Evolutionary conservation across 2,797 vertebrate species (phyloP), one percentile per base, ranked within the genome.

Genomic region (Moxostoma hubbsi): DNA sequence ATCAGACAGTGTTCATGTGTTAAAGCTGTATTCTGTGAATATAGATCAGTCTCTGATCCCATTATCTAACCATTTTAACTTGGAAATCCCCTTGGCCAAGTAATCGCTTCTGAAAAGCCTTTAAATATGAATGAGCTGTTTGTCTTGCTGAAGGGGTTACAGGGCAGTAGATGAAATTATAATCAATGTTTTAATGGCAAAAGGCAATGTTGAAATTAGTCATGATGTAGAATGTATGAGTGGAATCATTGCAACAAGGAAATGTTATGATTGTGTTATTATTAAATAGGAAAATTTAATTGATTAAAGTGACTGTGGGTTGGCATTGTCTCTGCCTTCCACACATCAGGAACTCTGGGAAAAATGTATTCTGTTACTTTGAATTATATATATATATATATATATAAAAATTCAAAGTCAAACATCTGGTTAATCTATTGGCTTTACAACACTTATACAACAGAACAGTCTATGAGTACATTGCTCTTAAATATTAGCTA

Each of bases 121-220:
- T 77, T 77, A 64, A 83, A 66, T 75, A 79, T 83, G 72, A 80
- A 85, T 80, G 63, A 77, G 74, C 55, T 76, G 66, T 78, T 77
- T 72, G 76, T 85, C 79, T 84, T 76, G 67, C 75, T 85, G 63
- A 59, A 79, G 69, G 76, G 69, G 80, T 70, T 72, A 75, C 46
- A 46, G 18, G 51, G 43, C 58, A 67, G 77, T 73, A 64, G 59
- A 77, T 78, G 51, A 73, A 78, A 78, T 75, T 24, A 49, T 81
- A 79, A 85, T 83, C 73, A 80, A 71, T 79, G 68, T 83, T 69
- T 68, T 78, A 75, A 68, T 71, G 68, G 18, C 13, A 47, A 84
- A 66, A 57, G 63, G 15, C 58, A 76, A 54, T 63, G 66, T 55
- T 66, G 70, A 73, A 70, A 77, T 82, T 81, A 80, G 68, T 80